These are phyloP conservation scores for Nautilus pompilius DNA, from an alignment of 1,140 invertebrate genomes.

Conservation along the genomic window DNA sequence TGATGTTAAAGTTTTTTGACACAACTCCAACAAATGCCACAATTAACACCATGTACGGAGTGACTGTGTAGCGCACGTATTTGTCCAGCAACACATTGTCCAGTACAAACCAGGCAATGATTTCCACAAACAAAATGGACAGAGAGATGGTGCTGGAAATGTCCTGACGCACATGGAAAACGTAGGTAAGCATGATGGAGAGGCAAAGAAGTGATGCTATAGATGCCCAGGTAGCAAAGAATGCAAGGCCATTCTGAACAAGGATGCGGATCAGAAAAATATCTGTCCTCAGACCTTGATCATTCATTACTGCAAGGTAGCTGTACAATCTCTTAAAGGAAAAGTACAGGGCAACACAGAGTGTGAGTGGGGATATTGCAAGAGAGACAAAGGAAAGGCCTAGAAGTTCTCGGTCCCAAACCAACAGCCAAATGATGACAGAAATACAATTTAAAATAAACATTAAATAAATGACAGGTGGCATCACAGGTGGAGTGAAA, in stretches of 20 bases:
- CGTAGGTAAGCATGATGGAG: constrained; percentile 24
- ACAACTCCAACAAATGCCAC: constrained; percentile 22
- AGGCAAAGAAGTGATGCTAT: constrained; percentile 31
- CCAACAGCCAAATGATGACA: constrained; percentile 32
- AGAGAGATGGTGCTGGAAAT: constrained; percentile 10
- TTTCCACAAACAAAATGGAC: constrained; percentile 7
- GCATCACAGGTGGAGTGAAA: constrained; percentile 12
- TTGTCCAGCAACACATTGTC: constrained; percentile 24
- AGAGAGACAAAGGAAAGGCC: constrained; percentile 7
- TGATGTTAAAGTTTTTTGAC: constrained; percentile 12
- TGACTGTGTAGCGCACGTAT: constrained; percentile 24
- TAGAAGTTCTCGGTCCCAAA: constrained; percentile 24
- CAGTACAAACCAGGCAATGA: constrained; percentile 15
- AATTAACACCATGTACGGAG: constrained; percentile 23
- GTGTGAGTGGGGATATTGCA: constrained; percentile 5
- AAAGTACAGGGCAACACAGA: constrained; percentile 11
- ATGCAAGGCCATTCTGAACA: constrained; percentile 34
- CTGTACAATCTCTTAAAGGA: constrained; percentile 12
- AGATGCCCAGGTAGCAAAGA: constrained; percentile 33
- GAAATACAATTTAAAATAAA: constrained; percentile 13
- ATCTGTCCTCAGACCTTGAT: constrained; percentile 2
- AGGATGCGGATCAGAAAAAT: constrained; percentile 29
- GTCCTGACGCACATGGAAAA: background rate
- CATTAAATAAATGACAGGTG: constrained; percentile 14
- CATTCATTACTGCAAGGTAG: background rate